Conservation (phyloP, 2,113 vertebrate genomes). For the Planiliza haematocheilus region DNA sequence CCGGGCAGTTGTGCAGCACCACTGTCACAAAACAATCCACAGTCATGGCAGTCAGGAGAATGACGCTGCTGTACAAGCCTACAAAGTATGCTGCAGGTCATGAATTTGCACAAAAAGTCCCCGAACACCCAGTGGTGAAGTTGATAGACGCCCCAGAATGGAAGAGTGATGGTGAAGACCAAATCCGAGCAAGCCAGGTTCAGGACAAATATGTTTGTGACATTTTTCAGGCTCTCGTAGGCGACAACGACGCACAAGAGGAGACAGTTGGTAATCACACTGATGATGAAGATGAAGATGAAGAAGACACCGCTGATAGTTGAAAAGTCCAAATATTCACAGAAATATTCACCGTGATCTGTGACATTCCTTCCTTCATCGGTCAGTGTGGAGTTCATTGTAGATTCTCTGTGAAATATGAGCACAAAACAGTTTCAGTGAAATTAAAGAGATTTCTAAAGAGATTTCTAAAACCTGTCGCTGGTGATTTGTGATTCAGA, state of each 20-base stretch:
- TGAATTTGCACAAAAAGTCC: conserved; percentile 73
- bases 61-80: conserved; percentile 82
- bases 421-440: not conserved
- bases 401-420: conserved; percentile 22
- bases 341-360: fast-evolving
- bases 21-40: conserved; percentile 82
- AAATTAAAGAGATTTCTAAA: not conserved
- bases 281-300: conserved; percentile 66
- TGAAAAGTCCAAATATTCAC: not conserved
- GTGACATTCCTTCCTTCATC: fast-evolving
- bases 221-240: conserved; percentile 74
- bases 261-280: conserved; percentile 62
- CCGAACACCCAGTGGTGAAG: conserved; percentile 82
- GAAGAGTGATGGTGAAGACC: conserved; percentile 81
- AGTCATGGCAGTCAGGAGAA: conserved; percentile 85
- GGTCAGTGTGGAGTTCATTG: not conserved
- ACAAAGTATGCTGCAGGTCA: conserved; percentile 71
- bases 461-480: no score
- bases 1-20: conserved; percentile 71
- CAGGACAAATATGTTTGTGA: conserved; percentile 83
- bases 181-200: conserved; percentile 85
- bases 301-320: conserved; percentile 32
- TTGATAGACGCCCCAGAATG: conserved; percentile 79
- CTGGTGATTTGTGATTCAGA: not conserved
- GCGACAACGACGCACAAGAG: conserved; percentile 52